Evolutionary conservation across 1,140 invertebrate species (phyloP), one percentile per base, ranked within the genome.

Genomic region (Pararge aegeria): DNA sequence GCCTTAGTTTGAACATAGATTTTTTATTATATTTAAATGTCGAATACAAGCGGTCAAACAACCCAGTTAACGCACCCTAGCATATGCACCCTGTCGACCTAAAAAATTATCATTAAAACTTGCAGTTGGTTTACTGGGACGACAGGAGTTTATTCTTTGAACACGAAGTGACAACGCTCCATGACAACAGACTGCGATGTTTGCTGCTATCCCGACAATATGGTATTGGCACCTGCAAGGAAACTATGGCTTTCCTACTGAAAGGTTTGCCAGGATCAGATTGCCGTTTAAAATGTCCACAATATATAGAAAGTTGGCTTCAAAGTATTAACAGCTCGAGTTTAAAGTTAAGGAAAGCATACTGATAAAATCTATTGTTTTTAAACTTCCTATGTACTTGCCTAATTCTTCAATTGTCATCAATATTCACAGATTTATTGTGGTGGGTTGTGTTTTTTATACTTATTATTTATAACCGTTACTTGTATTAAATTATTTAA

Each of bases 61-160:
- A n/a, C n/a, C n/a, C n/a, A n/a, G n/a, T n/a, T n/a, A n/a, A n/a
- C n/a, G n/a, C n/a, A n/a, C n/a, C n/a, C n/a, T n/a, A n/a, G n/a
- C n/a, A n/a, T n/a, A n/a, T n/a, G n/a, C n/a, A n/a, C n/a, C n/a
- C n/a, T n/a, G n/a, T n/a, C n/a, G n/a, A n/a, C n/a, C n/a, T n/a
- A n/a, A n/a, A n/a, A n/a, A n/a, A n/a, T n/a, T n/a, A n/a, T n/a
- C n/a, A n/a, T n/a, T n/a, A n/a, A n/a, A n/a, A n/a, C n/a, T 34
- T 34, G 9, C 71, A 90, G 89, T 73, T 84, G 29, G 92, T 96
- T 42, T 96, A 95, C 73, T 97, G 96, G 95, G 95, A 97, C 69
- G 93, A 95, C 12, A 93, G 93, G 70, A 93, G 94, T 27, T 92
- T 97, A 48, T 97, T 95, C 70, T 93, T 97, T 91, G 95, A 97